These are phyloP conservation scores for Geotrypetes seraphini DNA, from an alignment of 2,797 vertebrate species.

Conservation along the genomic window DNA sequence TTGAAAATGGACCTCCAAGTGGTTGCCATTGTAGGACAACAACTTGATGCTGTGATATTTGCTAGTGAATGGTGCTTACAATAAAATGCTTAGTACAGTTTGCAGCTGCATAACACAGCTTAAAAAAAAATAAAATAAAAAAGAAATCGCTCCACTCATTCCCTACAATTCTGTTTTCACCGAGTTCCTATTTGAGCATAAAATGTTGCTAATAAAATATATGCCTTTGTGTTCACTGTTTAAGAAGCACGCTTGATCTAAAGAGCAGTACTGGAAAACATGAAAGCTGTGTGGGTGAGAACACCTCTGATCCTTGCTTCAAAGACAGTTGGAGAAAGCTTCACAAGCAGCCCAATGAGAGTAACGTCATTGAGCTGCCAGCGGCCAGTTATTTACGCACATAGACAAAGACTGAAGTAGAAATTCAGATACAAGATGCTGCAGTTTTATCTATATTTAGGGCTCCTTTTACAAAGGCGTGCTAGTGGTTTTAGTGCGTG, in stretches of 20 bases:
- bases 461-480: no score
- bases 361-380: slow-evolving; percentile 10
- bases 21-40: neutral
- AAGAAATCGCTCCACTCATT: neutral
- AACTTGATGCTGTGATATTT: neutral
- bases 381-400: slow-evolving; percentile 14
- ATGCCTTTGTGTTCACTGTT: neutral
- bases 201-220: neutral
- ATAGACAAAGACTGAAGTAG: no score
- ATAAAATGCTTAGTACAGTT: neutral
- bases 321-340: slow-evolving; percentile 21
- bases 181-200: neutral
- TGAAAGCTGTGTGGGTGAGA: slow-evolving; percentile 20
- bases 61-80: neutral
- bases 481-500: no score
- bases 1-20: no score
- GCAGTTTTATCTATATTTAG: no score
- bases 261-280: slow-evolving; percentile 15
- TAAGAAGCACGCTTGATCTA: slow-evolving; percentile 8
- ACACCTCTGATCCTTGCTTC: slow-evolving; percentile 34
- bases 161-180: neutral
- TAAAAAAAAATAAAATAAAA: no score
- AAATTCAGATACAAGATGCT: no score
- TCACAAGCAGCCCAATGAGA: slow-evolving; percentile 9
- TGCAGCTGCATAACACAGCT: slow-evolving; percentile 1